Evolutionary conservation across 1,140 invertebrate species (phyloP), one percentile per base, ranked within the genome.

Genomic region (Drosophila dunni): DNA sequence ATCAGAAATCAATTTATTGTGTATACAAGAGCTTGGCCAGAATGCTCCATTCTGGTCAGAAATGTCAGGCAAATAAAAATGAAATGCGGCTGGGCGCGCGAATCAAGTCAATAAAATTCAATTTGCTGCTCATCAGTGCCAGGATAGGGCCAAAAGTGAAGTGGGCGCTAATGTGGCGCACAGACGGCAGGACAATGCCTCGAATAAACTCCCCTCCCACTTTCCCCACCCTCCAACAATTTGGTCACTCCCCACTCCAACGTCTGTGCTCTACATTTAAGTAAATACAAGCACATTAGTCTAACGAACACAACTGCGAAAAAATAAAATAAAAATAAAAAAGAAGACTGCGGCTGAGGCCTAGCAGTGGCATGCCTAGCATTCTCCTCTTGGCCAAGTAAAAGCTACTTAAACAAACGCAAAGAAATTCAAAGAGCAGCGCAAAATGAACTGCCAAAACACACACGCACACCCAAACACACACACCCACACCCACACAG

Each of bases 1-100:
- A 86, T 88, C 83, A 82, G 83, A 86, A 82, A 88, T 88, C 83
- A 88, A 86, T 86, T 86, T 86, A 77, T 79, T 86, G 79, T 66
- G 62, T 65, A 77, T 62, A 79, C 76, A 48, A 60, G 15, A 45
- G 57, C 36, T 57, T n/a, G 46, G 60, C 24, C 11, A 7, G 36
- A 45, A 38, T 24, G 42, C 20, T 48, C 42, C 6, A n/a, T n/a
- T 9, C 29, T 68, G 74, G 74, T 80, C 81, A 84, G 81, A 71
- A 57, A 65, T 63, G 56, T 67, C 64, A 69, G 24, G 44, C 45
- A 56, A 68, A 69, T 56, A 69, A 51, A 53, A 88, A 70, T 78
- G 63, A 75, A 78, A 63, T 57, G 58, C 71, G 38, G 29, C n/a
- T 33, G 20, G 36, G 44, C 24, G 44, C 60, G 64, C 61, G 67